phyloP scores from a whole-genome alignment of 2,888 invertebrate genomes.

The Elegia similella region DNA sequence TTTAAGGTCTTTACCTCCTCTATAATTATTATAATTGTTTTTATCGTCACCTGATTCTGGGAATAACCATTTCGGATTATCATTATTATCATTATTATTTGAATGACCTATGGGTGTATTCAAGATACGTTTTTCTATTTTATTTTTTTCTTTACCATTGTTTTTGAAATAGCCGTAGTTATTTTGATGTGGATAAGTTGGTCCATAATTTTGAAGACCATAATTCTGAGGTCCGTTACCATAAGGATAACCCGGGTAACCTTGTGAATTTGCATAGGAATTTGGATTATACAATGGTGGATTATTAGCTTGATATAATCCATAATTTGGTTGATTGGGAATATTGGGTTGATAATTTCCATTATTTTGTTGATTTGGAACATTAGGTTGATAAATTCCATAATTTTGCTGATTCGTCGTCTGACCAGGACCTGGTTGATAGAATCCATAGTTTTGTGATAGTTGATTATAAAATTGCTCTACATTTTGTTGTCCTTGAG shows the following conservation, averaged over 20 bases:
- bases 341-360: conserved; percentile 17
- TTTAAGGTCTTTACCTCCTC: conserved; percentile 35
- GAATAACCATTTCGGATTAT: conserved; percentile 50
- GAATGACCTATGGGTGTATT: conserved; percentile 44
- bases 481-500: conserved; percentile 58
- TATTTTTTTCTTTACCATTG: conserved; percentile 22
- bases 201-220: conserved; percentile 38
- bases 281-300: conserved; percentile 18
- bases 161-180: conserved; percentile 36
- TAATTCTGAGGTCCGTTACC: conserved; percentile 32
- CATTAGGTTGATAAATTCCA: conserved; percentile 24
- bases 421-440: conserved; percentile 25
- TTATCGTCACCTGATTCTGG: conserved; percentile 39
- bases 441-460: conserved; percentile 28
- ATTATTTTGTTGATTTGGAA: conserved; percentile 15
- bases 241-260: conserved; percentile 27
- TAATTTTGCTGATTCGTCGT: conserved; percentile 23
- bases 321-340: conserved; percentile 20
- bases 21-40: conserved; percentile 26
- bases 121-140: conserved; percentile 59
- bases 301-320: conserved; percentile 27
- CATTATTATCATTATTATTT: conserved; percentile 25
- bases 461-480: conserved; percentile 66
- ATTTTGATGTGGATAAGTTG: conserved; percentile 40
- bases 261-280: conserved; percentile 21